phyloP scores from a whole-genome alignment of 2,888 invertebrate species.

The Platerodrilus igneus region DNA sequence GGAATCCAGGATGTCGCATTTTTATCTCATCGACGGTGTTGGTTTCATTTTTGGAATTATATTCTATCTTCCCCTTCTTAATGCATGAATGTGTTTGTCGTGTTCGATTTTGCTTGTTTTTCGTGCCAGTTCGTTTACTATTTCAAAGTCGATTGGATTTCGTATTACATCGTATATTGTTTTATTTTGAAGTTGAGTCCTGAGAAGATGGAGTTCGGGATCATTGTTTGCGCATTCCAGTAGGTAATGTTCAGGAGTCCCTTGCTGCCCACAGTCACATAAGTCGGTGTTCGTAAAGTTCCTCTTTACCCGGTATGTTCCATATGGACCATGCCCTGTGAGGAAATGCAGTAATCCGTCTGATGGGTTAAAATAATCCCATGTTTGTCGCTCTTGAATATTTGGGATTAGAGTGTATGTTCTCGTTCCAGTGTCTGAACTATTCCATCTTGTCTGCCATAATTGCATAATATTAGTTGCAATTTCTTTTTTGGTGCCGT shows the following conservation, averaged over 20 bases:
- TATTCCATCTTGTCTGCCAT: slow-evolving; percentile 7
- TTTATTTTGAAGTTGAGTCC: too few species aligned
- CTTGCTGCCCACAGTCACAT: slow-evolving; percentile 3
- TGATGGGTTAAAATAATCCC: neutral
- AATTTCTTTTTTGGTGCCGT: too few species aligned
- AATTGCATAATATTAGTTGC: neutral
- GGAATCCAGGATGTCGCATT: too few species aligned
- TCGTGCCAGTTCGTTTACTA: too few species aligned
- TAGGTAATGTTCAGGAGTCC: slow-evolving; percentile 7
- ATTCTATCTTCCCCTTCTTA: too few species aligned
- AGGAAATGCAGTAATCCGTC: slow-evolving; percentile 5
- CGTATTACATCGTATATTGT: too few species aligned
- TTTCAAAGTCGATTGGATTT: too few species aligned
- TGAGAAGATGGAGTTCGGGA: too few species aligned
- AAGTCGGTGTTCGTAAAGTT: neutral
- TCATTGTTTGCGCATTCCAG: neutral
- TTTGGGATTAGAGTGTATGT: neutral
- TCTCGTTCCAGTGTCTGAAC: neutral
- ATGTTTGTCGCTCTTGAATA: neutral
- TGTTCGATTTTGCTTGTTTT: too few species aligned
- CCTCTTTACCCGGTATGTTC: neutral
- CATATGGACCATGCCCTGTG: slow-evolving; percentile 8
- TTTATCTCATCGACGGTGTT: too few species aligned
- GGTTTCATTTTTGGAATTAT: too few species aligned
- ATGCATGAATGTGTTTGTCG: too few species aligned